phyloP scores from a whole-genome alignment of 2,888 invertebrate genomes.

The Drosophila subquinaria region DNA sequence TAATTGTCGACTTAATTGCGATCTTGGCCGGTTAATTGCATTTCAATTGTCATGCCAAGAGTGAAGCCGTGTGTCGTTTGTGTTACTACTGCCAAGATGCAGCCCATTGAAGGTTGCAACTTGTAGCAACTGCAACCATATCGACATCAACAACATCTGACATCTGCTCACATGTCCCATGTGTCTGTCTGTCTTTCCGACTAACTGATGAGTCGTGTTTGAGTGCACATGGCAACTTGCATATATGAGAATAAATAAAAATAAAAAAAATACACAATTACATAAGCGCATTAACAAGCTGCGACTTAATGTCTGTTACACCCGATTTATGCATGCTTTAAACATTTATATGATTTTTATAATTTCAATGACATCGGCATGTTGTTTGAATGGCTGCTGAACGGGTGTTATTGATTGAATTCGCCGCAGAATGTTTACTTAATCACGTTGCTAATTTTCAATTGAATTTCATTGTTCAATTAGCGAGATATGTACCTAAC shows the following conservation, averaged over 20 bases:
- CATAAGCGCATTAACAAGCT: constrained; percentile 49
- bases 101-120: constrained; percentile 65
- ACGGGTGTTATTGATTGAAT: constrained; percentile 51
- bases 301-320: constrained; percentile 21
- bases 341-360: constrained; percentile 38
- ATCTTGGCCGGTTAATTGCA: constrained; percentile 76
- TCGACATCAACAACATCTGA: constrained; percentile 44
- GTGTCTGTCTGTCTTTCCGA: constrained; percentile 46
- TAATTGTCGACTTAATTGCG: constrained; percentile 75
- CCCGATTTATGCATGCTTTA: constrained; percentile 59
- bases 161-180: constrained; percentile 62
- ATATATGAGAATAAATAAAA: constrained; percentile 29
- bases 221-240: constrained; percentile 56
- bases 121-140: constrained; percentile 39
- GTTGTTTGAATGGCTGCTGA: constrained; percentile 18
- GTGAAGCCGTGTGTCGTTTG: constrained; percentile 34
- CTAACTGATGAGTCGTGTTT: constrained; percentile 70
- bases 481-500: constrained; percentile 24
- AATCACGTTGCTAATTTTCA: constrained; percentile 62
- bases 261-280: constrained; percentile 33
- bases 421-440: constrained; percentile 36
- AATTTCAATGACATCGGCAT: constrained; percentile 50
- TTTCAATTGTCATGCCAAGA: constrained; percentile 78
- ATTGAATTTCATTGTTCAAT: constrained; percentile 69
- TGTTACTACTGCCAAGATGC: constrained; percentile 29